Evolutionary conservation across 1,140 invertebrate genomes (phyloP), one percentile per base, ranked within the genome.

Genomic region (Sarcophaga bullata): DNA sequence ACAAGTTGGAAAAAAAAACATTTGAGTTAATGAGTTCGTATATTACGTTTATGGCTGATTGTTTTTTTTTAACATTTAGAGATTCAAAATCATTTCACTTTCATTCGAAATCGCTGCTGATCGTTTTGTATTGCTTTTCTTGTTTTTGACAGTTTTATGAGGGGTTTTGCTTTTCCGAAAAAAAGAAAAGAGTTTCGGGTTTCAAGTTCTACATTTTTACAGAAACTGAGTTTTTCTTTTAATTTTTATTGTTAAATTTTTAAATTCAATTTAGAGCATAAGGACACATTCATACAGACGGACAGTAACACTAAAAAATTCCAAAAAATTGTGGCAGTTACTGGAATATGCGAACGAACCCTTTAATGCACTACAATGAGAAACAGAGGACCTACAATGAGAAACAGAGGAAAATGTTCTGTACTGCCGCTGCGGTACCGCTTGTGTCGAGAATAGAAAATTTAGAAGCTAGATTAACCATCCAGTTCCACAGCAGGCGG

Each of bases 401-500:
- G 47, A 15, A 48, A 48, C n/a, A 49, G 73, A 37, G 25, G 25
- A 37, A 37, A 37, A 37, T 10, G 25, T 9, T 25, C 73, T 72
- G 10, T 19, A 6, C 15, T 78, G 75, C 50, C 19, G 62, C 17
- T 68, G 62, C 19, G 17, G 17, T 15, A 68, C 62, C 6, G 17
- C 19, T 68, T 68, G 19, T 68, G 17, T 9, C 17, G 17, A 19
- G 15, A 15, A 58, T n/a, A 37, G 25, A 1, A 37, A 58, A n/a
- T 58, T 58, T 58, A 68, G 19, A 17, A 25, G 15, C 15, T 15
- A 13, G 49, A 25, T n/a, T 17, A 3, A 48, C 75, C 50, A 78
- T 78, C 75, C 50, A 78, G 75, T 78, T 78, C 75, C 75, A 78
- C 75, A 78, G 75, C 75, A 19, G 75, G 75, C 48, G 75, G 48